phyloP scores from a whole-genome alignment of 2,888 invertebrate genomes.

The Gari tellinella region DNA sequence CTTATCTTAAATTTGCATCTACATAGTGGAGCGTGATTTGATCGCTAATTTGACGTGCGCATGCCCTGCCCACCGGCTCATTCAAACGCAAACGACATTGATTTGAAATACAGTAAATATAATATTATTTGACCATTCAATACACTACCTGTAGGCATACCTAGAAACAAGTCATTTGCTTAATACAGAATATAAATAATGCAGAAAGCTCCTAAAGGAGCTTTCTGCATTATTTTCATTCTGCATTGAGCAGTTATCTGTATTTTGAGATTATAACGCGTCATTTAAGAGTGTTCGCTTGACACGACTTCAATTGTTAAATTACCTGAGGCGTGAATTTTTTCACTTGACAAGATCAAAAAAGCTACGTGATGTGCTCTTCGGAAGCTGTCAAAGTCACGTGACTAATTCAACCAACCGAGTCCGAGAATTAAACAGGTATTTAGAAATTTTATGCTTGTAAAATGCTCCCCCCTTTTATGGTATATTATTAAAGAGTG shows the following conservation, averaged over 20 bases:
- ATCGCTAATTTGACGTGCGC: slow-evolving; percentile 30
- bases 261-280: no score
- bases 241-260: no score
- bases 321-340: slow-evolving; percentile 34
- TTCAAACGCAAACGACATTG: slow-evolving; percentile 28
- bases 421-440: slow-evolving; percentile 26
- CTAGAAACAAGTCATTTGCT: no score
- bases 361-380: slow-evolving; percentile 27
- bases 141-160: no score
- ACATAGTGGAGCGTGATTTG: slow-evolving; percentile 4
- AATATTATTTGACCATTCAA: no score
- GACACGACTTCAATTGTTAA: no score
- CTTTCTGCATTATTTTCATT: no score
- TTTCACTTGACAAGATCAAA: slow-evolving; percentile 27
- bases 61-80: slow-evolving; percentile 26
- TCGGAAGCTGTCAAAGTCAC: slow-evolving; percentile 32
- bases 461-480: slow-evolving; percentile 25
- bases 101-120: no score
- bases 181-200: no score
- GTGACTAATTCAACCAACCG: slow-evolving; percentile 46
- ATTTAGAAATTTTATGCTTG: slow-evolving; percentile 43
- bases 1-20: background rate
- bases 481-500: slow-evolving; percentile 23
- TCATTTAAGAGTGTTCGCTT: no score
- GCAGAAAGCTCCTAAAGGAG: no score